These are phyloP conservation scores for Trididemnum clinides DNA, from an alignment of 23 tunicate genomes.

Conservation along the genomic window DNA sequence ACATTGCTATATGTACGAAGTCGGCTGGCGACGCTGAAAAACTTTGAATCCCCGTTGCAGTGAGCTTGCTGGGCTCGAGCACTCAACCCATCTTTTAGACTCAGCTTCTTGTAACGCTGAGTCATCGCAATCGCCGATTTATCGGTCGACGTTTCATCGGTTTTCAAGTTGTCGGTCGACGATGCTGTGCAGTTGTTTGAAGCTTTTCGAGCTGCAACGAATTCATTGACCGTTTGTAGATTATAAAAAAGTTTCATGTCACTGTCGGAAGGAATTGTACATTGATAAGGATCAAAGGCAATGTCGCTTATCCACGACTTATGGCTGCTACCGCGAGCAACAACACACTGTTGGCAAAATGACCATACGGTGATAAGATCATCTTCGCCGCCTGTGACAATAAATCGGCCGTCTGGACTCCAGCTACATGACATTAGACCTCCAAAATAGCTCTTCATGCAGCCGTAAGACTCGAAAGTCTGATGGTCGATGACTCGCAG, in stretches of 20 bases:
- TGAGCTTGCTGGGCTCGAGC: neutral
- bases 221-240: constrained; percentile 41
- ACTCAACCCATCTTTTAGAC: neutral
- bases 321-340: constrained; percentile 91
- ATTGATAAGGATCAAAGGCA: constrained; percentile 82
- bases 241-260: constrained; percentile 75
- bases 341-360: constrained; percentile 67
- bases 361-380: constrained; percentile 95
- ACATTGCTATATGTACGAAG: constrained; percentile 81
- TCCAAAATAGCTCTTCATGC: constrained; percentile 96
- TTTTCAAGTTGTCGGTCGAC: neutral
- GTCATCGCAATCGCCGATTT: neutral
- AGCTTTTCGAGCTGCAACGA: neutral
- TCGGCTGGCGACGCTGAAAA: constrained; percentile 17
- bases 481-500: constrained; percentile 70
- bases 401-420: constrained; percentile 97
- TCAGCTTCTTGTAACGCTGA: neutral
- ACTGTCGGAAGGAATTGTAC: constrained; percentile 66
- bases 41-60: constrained; percentile 25
- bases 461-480: constrained; percentile 65
- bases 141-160: neutral
- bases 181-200: neutral
- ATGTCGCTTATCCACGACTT: constrained; percentile 95
- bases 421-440: constrained; percentile 90
- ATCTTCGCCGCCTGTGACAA: constrained; percentile 98